These are phyloP conservation scores for Aphelocoma coerulescens DNA, from an alignment of 2,113 vertebrate species.

Conservation along the genomic window DNA sequence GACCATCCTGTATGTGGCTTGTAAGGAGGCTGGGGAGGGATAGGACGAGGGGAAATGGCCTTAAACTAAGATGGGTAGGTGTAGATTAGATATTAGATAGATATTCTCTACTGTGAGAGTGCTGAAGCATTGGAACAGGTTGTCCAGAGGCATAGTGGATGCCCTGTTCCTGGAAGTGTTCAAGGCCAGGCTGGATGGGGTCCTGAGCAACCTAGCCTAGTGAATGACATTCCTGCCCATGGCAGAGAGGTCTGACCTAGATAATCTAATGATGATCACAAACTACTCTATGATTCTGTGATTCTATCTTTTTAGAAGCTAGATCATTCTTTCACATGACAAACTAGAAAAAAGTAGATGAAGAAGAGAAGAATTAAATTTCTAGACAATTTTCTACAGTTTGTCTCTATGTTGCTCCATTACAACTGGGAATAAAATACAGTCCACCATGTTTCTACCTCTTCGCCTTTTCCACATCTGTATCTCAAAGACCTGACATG, in stretches of 20 bases:
- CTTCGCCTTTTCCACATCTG: neutral
- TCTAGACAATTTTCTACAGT: neutral
- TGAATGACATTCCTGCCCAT: neutral
- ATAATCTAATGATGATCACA: neutral
- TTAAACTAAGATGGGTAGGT: neutral
- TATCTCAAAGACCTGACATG: neutral
- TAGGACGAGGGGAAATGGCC: too few relatives aligned
- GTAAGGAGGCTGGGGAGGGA: neutral
- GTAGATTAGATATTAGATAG: neutral
- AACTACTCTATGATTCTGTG: rapidly evolving
- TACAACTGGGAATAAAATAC: neutral
- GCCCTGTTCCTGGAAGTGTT: too few relatives aligned
- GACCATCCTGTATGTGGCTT: neutral
- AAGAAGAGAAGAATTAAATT: neutral
- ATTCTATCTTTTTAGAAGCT: neutral
- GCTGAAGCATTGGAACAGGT: neutral
- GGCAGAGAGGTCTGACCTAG: neutral
- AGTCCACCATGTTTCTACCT: neutral
- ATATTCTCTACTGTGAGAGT: neutral
- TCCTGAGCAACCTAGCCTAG: neutral
- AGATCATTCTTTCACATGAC: neutral
- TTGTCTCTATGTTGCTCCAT: neutral
- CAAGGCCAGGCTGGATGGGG: too few relatives aligned
- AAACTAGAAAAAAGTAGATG: neutral
- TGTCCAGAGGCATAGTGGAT: neutral